Evolutionary conservation across 92 coral and sea anemone genomes (phyloP), one percentile per base, ranked within the genome.

Genomic region (Zoanthus solanderi): DNA sequence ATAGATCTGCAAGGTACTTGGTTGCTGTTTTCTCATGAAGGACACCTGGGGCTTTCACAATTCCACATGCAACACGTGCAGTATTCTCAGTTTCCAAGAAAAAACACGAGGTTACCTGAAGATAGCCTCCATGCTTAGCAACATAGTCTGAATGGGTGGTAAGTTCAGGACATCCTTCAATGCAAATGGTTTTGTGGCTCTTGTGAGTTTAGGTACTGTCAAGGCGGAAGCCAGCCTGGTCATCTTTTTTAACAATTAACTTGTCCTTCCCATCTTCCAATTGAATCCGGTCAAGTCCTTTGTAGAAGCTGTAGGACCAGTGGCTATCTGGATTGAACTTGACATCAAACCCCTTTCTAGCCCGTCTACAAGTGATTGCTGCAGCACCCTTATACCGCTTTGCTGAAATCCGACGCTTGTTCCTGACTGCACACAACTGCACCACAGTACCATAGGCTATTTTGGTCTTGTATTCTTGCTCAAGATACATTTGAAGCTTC

Each of bases 181-280:
- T 11, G 6, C 74, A 80, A 18, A 72, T 16, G 4, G 79, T 29
- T 9, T 83, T 83, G 17, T 83, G 78, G 30, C 31, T 47, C 47
- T 71, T 83, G 80, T 69, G 91, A 0, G 91, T 88, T 15, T 79
- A 88, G 0, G 91, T 73, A 46, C 87, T 88, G 67, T 90, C 90
- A 14, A 90, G 79, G 8, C 87, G 76, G 47, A 90, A 90, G 46
- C 87, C 92, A 76, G 92, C 90, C 45, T 90, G 79, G 75, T 87
- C 77, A 17, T 67, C 90, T 50, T 79, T 12, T 23, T 87, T 87
- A 0, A 87, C 29, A 15, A 78, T 78, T 11, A 90, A 13, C 78
- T 88, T 88, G 68, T 79, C 82, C 37, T 28, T 53, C 0, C 82
- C 87, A 72, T 88, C 88, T 84, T 63, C 48, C 15, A 87, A 48